Percentiles rank a stretch among this genome's conserved stretches.
phyloP scores from a whole-genome alignment of 1,140 invertebrate species.

The Bombus turneri region DNA sequence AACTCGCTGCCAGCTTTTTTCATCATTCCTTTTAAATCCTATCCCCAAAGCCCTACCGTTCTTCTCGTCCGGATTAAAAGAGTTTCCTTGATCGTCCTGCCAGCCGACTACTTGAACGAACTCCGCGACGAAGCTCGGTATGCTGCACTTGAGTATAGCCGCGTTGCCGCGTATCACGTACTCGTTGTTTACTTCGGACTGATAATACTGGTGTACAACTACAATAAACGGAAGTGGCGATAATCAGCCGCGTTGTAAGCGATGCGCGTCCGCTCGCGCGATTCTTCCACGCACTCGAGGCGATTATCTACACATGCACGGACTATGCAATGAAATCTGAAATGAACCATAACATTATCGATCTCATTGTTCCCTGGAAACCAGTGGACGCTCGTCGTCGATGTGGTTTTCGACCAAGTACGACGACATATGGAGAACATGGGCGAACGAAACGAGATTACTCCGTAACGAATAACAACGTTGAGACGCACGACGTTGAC shows the following conservation, averaged over 20 bases:
- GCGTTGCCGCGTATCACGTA: constrained; percentile 96
- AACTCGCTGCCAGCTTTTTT: constrained; percentile 19
- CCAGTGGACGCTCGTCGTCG: background rate
- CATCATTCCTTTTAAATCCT: background rate
- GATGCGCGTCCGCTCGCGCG: background rate
- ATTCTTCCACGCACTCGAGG: too few species aligned
- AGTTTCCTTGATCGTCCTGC: constrained; percentile 90
- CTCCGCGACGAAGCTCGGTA: constrained; percentile 95
- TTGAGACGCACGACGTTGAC: constrained; percentile 64
- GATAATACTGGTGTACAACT: constrained; percentile 95
- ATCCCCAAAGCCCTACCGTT: constrained; percentile 62
- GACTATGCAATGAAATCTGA: background rate
- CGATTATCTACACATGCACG: background rate
- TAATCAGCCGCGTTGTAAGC: constrained; percentile 33
- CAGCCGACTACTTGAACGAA: constrained; percentile 94
- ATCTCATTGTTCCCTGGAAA: background rate
- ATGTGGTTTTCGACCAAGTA: background rate
- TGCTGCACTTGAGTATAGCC: constrained; percentile 96
- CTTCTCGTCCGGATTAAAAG: constrained; percentile 83
- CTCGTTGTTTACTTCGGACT: constrained; percentile 95
- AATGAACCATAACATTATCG: constrained; percentile 26
- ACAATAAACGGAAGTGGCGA: constrained; percentile 70
- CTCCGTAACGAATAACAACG: background rate
- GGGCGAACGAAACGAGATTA: background rate
- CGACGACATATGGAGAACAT: background rate